Evolutionary conservation across 2,113 vertebrate genomes (phyloP), one percentile per base, ranked within the genome.

Genomic region (Morone saxatilis): DNA sequence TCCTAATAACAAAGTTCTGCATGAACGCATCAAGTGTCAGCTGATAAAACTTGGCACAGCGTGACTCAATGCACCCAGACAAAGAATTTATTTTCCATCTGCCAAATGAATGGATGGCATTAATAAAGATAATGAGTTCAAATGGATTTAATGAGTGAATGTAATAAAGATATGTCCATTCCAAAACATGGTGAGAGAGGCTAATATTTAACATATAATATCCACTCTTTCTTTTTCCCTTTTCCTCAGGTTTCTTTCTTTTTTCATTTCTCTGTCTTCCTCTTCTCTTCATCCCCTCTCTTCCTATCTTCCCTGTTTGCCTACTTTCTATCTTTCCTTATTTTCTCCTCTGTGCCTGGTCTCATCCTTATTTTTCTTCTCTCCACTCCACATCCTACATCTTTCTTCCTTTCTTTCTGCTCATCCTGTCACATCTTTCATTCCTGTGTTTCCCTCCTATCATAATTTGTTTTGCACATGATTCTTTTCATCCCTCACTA

Each of bases 1-100:
- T 76, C 62, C 79, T 63, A 77, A 88, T 73, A 86, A 78, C 76
- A 88, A 68, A 75, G 81, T 88, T 84, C 48, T 84, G 83, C 88
- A 78, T 81, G 80, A 90, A 88, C 20, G 71, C 85, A 68, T 56
- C 43, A 19, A 19, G 40, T 72, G 80, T 43, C 17, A 12, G 71
- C 87, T 83, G 86, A 88, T 86, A 86, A 72, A 66, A 86, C 53
- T 68, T 69, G 77, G 70, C 73, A 78, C 67, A 50, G 68, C 20
- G 66, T 43, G 80, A 76, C 68, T 80, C 78, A 76, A 6, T 25
- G 71, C 75, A 53, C 54, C 47, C 65, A 80, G 59, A 90, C 80
- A 83, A 83, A 78, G 51, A 67, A 73, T 61, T 19, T 56, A 66
- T 84, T 76, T 79, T 82, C 65, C 61, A 38, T 56, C 77, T 71